Base-by-base conservation (phyloP, 2,113 vertebrate species). In the Pelvicachromis taeniatus region DNA sequence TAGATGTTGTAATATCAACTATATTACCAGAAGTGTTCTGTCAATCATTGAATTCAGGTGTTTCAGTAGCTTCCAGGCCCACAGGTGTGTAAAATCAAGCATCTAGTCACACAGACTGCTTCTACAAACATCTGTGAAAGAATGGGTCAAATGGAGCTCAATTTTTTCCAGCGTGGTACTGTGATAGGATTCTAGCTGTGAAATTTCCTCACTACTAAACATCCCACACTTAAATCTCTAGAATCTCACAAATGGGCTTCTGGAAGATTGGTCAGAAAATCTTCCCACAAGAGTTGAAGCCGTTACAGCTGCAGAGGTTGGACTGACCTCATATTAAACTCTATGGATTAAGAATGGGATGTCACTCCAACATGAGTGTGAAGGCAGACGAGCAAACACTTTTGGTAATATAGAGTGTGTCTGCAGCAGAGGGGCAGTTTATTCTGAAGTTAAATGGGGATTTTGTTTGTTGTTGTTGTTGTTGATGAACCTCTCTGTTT, bases 401-500 rank as follows among this genome's bases (percentile, higher is more conserved):
- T 16, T 42, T 63, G 59, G 33, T 38, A 63, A 63, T 63, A 8
- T 63, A 63, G 16, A 70, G 13, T 0, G 7, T 50, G 9, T 17
- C 14, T 73, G 68, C 68, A 31, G 42, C 42, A 73, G 16, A 50
- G 40, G 45, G 23, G 13, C 53, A 73, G 5, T 61, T 82, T 9
- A 54, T 38, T 53, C 9, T 29, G 5, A 53, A 21, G 52, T 12
- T 6, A 58, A 82, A 63, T 56, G 5, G 42, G 3, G 42, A 1
- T 70, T 48, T 70, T 45, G n/a, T n/a, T n/a, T n/a, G n/a, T 45
- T 70, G n/a, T 68, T 68, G 0, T 53, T 55, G 17, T 33, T 26
- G 56, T 16, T 23, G 10, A 11, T 45, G 53, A 16, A 48, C 56
- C 10, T 87, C 19, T 91, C 4, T 89, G 77, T 82, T 17, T 87